These are phyloP conservation scores for Drosophila takahashii DNA, from an alignment of 1,140 invertebrate genomes.

Conservation along the genomic window DNA sequence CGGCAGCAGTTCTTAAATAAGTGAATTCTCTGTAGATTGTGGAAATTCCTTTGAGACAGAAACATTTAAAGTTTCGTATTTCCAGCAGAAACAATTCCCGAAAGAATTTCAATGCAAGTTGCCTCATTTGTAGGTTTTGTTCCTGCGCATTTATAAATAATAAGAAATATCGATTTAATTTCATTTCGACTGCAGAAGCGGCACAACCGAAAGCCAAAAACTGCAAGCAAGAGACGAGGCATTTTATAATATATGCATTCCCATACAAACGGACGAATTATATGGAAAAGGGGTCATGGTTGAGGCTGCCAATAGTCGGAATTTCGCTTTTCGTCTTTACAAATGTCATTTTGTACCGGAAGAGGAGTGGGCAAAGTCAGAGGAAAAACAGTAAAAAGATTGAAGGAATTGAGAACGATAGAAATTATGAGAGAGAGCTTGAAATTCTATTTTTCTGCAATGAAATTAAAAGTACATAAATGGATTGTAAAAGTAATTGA, in stretches of 20 bases:
- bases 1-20: constrained; percentile 5
- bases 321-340: constrained; percentile 14
- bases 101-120: constrained; percentile 25
- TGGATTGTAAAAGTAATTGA: not conserved
- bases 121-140: constrained; percentile 25
- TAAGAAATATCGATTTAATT: constrained; percentile 80
- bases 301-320: constrained; percentile 49
- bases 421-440: too few species aligned
- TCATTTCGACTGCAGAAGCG: constrained; percentile 38
- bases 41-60: constrained; percentile 15
- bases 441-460: not conserved
- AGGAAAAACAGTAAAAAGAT: not conserved
- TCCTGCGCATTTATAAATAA: constrained; percentile 75
- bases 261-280: not conserved
- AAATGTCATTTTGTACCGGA: constrained; percentile 13
- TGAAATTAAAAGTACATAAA: not conserved
- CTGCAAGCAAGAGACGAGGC: constrained; percentile 30
- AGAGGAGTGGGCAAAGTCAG: not conserved
- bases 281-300: constrained; percentile 48
- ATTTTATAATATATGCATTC: constrained; percentile 13
- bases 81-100: constrained; percentile 30
- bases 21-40: not conserved
- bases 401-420: not conserved
- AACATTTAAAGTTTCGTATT: constrained; percentile 3
- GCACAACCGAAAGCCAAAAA: constrained; percentile 26